These are phyloP conservation scores for Enteromius trimaculatus DNA, from an alignment of 2,797 vertebrate species.

Conservation along the genomic window DNA sequence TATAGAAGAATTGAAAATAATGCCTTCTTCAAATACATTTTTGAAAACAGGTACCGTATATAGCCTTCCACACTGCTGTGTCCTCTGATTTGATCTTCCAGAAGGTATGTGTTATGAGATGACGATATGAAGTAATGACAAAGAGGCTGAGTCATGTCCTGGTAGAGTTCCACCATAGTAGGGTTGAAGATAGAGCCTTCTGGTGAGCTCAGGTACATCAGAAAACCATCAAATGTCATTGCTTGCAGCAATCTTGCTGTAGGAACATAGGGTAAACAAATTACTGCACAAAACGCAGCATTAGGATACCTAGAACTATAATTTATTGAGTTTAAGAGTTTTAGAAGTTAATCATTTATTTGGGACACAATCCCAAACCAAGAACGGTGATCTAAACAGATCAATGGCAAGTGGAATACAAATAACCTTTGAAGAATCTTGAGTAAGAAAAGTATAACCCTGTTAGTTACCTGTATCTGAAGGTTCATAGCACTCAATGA, in stretches of 20 bases:
- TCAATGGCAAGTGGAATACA: neutral
- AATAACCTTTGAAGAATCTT: neutral
- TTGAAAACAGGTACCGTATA: slow-evolving; percentile 69
- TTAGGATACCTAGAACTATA: neutral
- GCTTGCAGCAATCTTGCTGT: slow-evolving; percentile 85
- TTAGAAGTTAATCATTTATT: neutral
- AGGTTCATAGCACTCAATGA: slow-evolving; percentile 88
- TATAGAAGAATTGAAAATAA: slow-evolving; percentile 2
- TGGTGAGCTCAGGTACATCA: slow-evolving; percentile 85
- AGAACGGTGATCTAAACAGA: neutral
- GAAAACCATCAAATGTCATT: slow-evolving; percentile 87
- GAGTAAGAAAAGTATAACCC: neutral
- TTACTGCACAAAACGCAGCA: slow-evolving; percentile 3
- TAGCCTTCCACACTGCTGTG: slow-evolving; percentile 86
- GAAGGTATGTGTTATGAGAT: slow-evolving; percentile 84
- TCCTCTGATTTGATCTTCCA: slow-evolving; percentile 87
- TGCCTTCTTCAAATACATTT: neutral
- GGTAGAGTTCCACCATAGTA: slow-evolving; percentile 76
- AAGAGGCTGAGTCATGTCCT: slow-evolving; percentile 88
- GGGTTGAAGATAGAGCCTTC: slow-evolving; percentile 89
- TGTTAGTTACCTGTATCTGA: slow-evolving; percentile 84
- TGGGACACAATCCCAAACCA: neutral
- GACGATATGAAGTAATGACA: slow-evolving; percentile 90
- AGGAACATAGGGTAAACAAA: neutral
- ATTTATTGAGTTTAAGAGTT: neutral